Conservation (phyloP, 2,888 invertebrate species). For the Gnatocerus cornutus region DNA sequence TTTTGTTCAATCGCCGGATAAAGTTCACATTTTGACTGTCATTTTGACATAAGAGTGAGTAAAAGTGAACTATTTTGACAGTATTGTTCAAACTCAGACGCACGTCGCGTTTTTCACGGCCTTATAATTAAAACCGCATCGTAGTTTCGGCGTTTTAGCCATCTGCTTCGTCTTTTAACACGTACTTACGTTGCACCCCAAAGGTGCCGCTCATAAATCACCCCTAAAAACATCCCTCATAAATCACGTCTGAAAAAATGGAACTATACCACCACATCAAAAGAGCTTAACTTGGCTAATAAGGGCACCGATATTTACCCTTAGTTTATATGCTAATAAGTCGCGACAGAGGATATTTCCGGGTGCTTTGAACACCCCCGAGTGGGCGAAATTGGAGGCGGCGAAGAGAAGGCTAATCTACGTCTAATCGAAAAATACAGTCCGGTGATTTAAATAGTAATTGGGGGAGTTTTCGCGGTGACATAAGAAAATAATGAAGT, state of each 20-base stretch:
- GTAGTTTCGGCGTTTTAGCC: no score
- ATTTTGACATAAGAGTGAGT: no score
- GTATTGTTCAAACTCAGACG: no score
- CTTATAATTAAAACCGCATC: no score
- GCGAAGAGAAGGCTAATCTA: neutral
- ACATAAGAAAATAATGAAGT: no score
- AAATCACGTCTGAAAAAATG: neutral
- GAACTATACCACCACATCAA: neutral
- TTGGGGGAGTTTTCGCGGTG: neutral
- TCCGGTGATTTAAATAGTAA: neutral
- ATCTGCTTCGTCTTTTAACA: no score
- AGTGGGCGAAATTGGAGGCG: neutral
- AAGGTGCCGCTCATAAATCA: neutral
- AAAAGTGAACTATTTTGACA: no score
- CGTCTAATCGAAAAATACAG: neutral
- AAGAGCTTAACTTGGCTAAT: conserved; percentile 12
- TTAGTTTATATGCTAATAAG: conserved; percentile 10
- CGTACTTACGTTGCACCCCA: no score
- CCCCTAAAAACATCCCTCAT: neutral
- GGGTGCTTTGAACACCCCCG: neutral
- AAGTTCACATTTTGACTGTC: no score
- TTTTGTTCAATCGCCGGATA: no score
- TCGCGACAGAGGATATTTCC: conserved; percentile 1
- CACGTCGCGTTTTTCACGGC: no score
- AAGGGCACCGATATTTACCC: neutral